Evolutionary conservation across 2,888 invertebrate genomes (phyloP).

Genomic region (Andricus quercusramuli): DNA sequence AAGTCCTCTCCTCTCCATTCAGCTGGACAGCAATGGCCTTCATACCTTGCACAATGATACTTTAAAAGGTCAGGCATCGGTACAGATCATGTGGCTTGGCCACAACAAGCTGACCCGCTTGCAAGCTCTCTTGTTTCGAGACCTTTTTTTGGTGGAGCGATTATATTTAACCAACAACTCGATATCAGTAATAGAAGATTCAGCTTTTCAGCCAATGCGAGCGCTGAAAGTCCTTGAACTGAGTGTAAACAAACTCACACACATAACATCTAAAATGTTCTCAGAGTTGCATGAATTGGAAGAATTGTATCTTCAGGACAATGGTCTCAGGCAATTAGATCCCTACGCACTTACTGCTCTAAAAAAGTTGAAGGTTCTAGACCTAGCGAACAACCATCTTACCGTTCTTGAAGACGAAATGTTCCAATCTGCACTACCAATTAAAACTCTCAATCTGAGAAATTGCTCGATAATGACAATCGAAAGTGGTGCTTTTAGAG

Average conservation of each 20-base stretch:
- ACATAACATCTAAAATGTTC: constrained; percentile 87
- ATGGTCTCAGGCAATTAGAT: constrained; percentile 85
- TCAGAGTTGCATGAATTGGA: constrained; percentile 89
- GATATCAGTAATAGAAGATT: constrained; percentile 89
- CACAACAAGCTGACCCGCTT: constrained; percentile 89
- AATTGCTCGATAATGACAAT: constrained; percentile 89
- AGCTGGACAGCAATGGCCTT: constrained; percentile 89
- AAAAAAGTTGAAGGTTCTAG: constrained; percentile 87
- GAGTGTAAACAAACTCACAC: constrained; percentile 87
- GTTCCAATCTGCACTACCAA: constrained; percentile 87
- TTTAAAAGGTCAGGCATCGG: constrained; percentile 88
- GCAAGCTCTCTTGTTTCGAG: constrained; percentile 87
- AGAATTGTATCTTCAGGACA: constrained; percentile 88
- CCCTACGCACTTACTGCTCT: constrained; percentile 87
- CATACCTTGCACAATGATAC: constrained; percentile 89
- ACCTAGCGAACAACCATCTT: constrained; percentile 90
- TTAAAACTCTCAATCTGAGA: constrained; percentile 86
- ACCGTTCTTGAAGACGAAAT: constrained; percentile 86
- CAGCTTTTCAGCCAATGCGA: constrained; percentile 88
- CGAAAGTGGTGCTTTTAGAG: constrained; percentile 86
- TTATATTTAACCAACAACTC: constrained; percentile 91
- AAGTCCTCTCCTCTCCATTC: constrained; percentile 87
- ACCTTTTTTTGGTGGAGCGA: constrained; percentile 88
- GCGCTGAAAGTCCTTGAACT: constrained; percentile 89
- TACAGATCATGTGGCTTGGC: constrained; percentile 93